These are phyloP conservation scores for Brachyrhaphis roseni DNA, from an alignment of 2,797 vertebrate species.

Conservation along the genomic window DNA sequence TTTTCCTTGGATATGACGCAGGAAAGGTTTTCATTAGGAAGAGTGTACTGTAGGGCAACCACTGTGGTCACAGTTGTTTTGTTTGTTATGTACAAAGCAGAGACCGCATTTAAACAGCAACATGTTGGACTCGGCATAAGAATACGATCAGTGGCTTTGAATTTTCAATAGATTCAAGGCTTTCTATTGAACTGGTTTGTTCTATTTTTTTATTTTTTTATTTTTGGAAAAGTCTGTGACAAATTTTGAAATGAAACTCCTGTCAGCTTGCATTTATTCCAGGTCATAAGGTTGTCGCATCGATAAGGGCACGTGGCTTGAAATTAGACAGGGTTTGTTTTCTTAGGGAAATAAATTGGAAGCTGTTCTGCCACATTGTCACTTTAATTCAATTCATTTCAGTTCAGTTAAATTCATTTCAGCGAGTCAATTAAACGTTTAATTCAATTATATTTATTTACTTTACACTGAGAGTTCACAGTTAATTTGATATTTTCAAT, in stretches of 20 bases:
- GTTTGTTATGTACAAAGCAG: slow-evolving; percentile 30
- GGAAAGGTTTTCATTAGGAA: slow-evolving; percentile 10
- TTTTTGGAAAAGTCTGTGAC: background rate
- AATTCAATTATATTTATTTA: background rate
- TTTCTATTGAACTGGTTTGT: background rate
- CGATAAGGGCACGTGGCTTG: background rate
- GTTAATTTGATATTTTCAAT: background rate
- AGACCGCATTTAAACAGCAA: background rate
- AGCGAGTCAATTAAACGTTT: background rate
- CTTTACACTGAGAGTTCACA: background rate
- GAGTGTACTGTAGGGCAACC: slow-evolving; percentile 13
- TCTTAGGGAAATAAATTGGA: background rate
- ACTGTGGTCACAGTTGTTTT: slow-evolving; percentile 17
- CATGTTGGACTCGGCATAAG: background rate
- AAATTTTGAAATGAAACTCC: background rate
- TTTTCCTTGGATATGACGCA: slow-evolving; percentile 47
- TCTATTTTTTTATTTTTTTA: background rate
- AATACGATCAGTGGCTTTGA: background rate
- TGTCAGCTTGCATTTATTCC: background rate
- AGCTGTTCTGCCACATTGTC: too few relatives aligned
- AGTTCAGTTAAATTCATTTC: background rate
- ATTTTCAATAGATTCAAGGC: background rate
- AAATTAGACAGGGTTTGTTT: background rate
- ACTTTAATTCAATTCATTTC: background rate
- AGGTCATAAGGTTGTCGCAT: background rate